Percentiles rank a stretch among this genome's conserved stretches.
These are phyloP conservation scores for Chionoecetes opilio DNA, from an alignment of 1,140 invertebrate species.

Conservation along the genomic window DNA sequence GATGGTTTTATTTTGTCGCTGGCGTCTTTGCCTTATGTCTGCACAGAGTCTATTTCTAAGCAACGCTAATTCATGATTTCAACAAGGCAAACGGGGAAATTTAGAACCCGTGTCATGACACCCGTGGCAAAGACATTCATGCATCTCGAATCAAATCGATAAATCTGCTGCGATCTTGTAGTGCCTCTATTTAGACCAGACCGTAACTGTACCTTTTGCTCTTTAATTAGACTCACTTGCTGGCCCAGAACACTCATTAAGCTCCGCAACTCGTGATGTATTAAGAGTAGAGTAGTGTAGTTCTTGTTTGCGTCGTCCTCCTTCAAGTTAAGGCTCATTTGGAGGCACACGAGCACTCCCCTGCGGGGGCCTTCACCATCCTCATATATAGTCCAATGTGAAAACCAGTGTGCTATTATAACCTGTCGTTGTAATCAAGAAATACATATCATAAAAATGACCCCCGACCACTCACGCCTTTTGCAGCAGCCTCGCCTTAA, in stretches of 20 bases:
- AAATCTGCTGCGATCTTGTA: neutral
- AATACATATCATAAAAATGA: neutral
- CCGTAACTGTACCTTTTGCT: neutral
- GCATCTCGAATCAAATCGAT: neutral
- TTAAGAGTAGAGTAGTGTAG: neutral
- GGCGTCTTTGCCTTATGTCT: no score
- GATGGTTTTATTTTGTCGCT: neutral
- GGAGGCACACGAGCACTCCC: neutral
- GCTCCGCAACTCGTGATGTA: neutral
- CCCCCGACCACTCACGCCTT: neutral
- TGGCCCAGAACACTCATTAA: neutral
- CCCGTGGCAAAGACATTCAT: neutral
- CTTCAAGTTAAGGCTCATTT: neutral
- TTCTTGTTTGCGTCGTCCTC: neutral
- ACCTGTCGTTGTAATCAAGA: neutral
- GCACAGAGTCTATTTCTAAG: no score
- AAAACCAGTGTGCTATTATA: no score
- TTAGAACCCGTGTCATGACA: no score
- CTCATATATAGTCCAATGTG: neutral
- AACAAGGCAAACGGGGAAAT: no score
- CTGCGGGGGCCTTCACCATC: neutral
- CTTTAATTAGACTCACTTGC: neutral
- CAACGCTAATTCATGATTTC: no score
- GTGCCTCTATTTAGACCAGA: conserved; percentile 13
- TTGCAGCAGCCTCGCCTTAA: no score